Percentiles rank a stretch among this genome's conserved stretches.
phyloP scores from a whole-genome alignment of 2,888 invertebrate species.

The Sphaeridia pumilis region DNA sequence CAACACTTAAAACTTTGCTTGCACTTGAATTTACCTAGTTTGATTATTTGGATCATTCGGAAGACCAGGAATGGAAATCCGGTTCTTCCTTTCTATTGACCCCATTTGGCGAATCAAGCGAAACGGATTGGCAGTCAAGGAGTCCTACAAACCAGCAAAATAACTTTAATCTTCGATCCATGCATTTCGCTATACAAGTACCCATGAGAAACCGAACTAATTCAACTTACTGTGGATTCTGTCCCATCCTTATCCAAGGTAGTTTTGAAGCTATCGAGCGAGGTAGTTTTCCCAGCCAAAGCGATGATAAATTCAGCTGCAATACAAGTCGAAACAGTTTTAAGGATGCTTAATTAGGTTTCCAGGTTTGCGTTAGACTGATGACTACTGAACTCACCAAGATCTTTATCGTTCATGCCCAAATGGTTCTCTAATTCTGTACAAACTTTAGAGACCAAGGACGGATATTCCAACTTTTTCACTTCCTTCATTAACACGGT shows the following conservation, averaged over 20 bases:
- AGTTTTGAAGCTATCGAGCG: conserved; percentile 76
- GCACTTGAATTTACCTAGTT: conserved; percentile 40
- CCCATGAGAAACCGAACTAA: not conserved
- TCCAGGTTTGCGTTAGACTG: not conserved
- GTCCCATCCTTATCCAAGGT: conserved; percentile 83
- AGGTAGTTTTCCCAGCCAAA: conserved; percentile 73
- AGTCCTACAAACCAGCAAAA: conserved; percentile 56
- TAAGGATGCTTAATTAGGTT: no score
- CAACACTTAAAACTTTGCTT: no score
- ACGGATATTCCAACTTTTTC: conserved; percentile 81
- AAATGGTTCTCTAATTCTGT: conserved; percentile 97
- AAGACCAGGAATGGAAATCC: conserved; percentile 70
- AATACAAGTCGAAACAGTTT: no score
- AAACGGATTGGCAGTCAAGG: conserved; percentile 81
- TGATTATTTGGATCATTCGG: conserved; percentile 56
- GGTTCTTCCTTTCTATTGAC: conserved; percentile 40
- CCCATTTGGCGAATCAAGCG: conserved; percentile 92
- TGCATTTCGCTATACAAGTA: no score
- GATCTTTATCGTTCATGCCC: conserved; percentile 92
- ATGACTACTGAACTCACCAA: conserved; percentile 70
- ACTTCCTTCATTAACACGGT: conserved; percentile 89
- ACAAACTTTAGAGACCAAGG: conserved; percentile 94
- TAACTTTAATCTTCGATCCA: no score
- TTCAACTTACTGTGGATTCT: conserved; percentile 60
- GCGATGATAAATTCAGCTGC: conserved; percentile 94